phyloP scores from a whole-genome alignment of 2,113 vertebrate genomes.

The Crypturellus undulatus region DNA sequence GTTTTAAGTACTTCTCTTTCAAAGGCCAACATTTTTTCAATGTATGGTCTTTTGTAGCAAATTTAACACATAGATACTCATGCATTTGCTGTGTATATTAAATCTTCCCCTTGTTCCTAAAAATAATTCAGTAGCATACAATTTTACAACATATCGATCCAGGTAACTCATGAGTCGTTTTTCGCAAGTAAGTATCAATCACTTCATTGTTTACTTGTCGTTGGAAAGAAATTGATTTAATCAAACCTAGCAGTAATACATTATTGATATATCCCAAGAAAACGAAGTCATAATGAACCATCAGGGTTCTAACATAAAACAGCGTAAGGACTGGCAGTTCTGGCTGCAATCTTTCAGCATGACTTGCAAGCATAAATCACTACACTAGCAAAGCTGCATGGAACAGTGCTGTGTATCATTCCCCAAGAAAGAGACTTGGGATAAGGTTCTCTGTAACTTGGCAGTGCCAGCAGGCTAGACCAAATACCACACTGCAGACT shows the following conservation, averaged over 20 bases:
- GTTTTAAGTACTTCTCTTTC: background rate
- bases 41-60: background rate
- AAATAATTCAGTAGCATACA: slow-evolving; percentile 47
- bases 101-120: slow-evolving; percentile 47
- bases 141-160: slow-evolving; percentile 69
- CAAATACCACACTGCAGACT: background rate
- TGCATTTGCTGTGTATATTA: background rate
- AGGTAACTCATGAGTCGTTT: slow-evolving; percentile 55
- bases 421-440: background rate
- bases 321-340: slow-evolving; percentile 1
- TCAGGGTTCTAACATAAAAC: slow-evolving; percentile 51
- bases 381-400: background rate
- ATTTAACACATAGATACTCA: background rate
- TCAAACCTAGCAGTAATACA: slow-evolving; percentile 70
- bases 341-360: background rate
- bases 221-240: slow-evolving; percentile 76
- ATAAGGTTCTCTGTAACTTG: background rate
- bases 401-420: background rate
- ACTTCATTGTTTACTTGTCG: slow-evolving; percentile 75
- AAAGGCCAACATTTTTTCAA: background rate
- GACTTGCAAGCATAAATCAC: background rate
- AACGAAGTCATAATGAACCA: slow-evolving; percentile 67
- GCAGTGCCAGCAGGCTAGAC: background rate
- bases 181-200: slow-evolving; percentile 74
- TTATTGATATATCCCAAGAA: slow-evolving; percentile 72